Conservation (phyloP, 2,888 invertebrate genomes). For the Metopia argyrocephala region DNA sequence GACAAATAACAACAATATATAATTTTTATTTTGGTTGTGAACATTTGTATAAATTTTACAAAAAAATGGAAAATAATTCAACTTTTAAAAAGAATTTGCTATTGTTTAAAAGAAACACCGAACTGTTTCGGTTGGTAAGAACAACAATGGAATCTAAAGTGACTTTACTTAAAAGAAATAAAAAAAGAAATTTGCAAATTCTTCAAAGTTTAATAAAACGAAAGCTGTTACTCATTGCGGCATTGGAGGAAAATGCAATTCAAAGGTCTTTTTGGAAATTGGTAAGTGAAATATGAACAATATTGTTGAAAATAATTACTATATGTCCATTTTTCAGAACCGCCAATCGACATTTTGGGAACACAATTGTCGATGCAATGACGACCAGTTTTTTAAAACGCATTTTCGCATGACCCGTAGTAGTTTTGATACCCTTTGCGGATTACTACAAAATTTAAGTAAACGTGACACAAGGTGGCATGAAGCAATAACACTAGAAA, state of each 20-base stretch:
- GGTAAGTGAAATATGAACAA: background rate
- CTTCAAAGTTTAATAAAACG: conserved; percentile 1
- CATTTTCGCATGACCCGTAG: conserved; percentile 29
- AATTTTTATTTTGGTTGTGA: too few relatives aligned
- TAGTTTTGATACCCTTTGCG: conserved; percentile 10
- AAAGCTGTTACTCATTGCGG: background rate
- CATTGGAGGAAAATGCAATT: conserved; percentile 3
- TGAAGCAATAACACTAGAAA: conserved; percentile 10
- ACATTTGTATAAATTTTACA: too few relatives aligned
- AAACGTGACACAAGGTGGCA: conserved; percentile 13
- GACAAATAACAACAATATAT: too few relatives aligned
- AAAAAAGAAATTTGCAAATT: background rate
- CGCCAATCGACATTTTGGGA: conserved; percentile 9
- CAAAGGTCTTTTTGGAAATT: conserved; percentile 20
- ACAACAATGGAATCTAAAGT: background rate
- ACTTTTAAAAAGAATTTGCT: background rate
- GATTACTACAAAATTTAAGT: background rate
- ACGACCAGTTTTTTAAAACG: conserved; percentile 17
- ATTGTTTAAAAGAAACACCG: background rate
- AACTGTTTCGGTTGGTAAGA: background rate
- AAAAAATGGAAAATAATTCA: too few relatives aligned
- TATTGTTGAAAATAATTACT: background rate
- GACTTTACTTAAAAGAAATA: background rate
- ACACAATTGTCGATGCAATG: too few relatives aligned
- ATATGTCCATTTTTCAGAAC: conserved; percentile 15